Evolutionary conservation across 2,797 vertebrate genomes (phyloP), one percentile per base, ranked within the genome.

Genomic region (Tokudaia muenninki): DNA sequence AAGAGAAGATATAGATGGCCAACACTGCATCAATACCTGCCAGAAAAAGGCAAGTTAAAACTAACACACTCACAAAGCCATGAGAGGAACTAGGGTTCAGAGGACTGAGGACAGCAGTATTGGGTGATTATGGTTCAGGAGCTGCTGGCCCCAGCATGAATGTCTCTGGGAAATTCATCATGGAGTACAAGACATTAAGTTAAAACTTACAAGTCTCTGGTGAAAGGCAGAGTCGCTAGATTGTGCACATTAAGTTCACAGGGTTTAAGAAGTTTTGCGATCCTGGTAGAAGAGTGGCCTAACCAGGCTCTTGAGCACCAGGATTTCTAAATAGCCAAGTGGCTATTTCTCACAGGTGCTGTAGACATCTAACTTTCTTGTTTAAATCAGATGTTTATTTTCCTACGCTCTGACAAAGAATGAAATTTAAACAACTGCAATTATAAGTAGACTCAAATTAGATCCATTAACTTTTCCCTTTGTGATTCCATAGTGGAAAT

Each of bases 321-420:
- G 67, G 0, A 3, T 10, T 19, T 61, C 12, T 1, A 63, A 8
- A 63, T 22, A 44, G 79, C 57, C 24, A 0, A 87, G 52, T 5
- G 65, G 57, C 8, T 6, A 17, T 2, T 34, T 24, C n/a, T 31
- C 0, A 0, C 0, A 13, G 47, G 17, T 11, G 12, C 44, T 0
- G 0, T 2, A 24, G 34, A 44, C 2, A 1, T 57, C 3, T 2
- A n/a, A 12, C 37, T 59, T 72, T 29, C 47, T 7, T 5, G 14
- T 83, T 65, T 61, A 29, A 12, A 19, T 41, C 2, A 61, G n/a
- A 47, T 3, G 0, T 90, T 83, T 12, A 41, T 5, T 14, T 6
- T 79, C 47, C 0, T 34, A 1, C n/a, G 8, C 37, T 31, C 41
- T 12, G 37, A 74, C 44, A 59, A 59, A 87, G 22, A 61, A 47